Percentiles rank a stretch among this genome's conserved stretches.
Evolutionary conservation across 1,140 invertebrate genomes (phyloP).

Genomic region (Leptestheria dahalacensis): DNA sequence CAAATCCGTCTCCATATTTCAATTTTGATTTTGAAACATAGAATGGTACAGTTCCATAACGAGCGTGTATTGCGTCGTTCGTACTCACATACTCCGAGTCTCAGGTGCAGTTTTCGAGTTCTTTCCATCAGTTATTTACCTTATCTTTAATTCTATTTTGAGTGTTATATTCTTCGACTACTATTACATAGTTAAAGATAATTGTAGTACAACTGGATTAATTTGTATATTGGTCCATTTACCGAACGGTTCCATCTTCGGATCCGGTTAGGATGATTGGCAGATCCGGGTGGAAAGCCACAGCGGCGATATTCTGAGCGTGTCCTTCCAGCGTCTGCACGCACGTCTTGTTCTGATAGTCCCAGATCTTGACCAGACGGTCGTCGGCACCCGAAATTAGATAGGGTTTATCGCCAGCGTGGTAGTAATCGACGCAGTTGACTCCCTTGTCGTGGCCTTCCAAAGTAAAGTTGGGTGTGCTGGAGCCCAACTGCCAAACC

Average conservation of each 20-base stretch:
- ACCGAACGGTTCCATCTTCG: slow-evolving; percentile 84
- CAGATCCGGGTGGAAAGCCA: slow-evolving; percentile 86
- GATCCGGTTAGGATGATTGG: slow-evolving; percentile 95
- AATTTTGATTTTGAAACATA: too few species aligned
- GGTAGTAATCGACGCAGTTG: slow-evolving; percentile 98
- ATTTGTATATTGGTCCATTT: neutral
- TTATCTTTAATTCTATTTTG: too few species aligned
- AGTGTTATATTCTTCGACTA: too few species aligned
- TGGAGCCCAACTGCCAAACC: slow-evolving; percentile 94
- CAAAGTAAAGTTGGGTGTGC: slow-evolving; percentile 93
- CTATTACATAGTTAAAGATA: too few species aligned
- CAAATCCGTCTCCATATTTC: too few species aligned
- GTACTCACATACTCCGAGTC: too few species aligned
- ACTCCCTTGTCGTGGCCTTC: slow-evolving; percentile 98
- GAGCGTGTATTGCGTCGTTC: too few species aligned
- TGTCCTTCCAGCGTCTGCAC: slow-evolving; percentile 97
- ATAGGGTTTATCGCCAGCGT: slow-evolving; percentile 99
- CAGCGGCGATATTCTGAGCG: slow-evolving; percentile 82
- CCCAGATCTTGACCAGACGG: slow-evolving; percentile 95
- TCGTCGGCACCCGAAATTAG: slow-evolving; percentile 98
- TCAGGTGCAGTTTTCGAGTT: too few species aligned
- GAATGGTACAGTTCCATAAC: too few species aligned
- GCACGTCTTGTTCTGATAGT: slow-evolving; percentile 99
- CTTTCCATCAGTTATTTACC: too few species aligned
- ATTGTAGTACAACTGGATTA: neutral